Evolutionary conservation across 2,888 invertebrate genomes (phyloP).

Genomic region (Eupelmus urozonus): DNA sequence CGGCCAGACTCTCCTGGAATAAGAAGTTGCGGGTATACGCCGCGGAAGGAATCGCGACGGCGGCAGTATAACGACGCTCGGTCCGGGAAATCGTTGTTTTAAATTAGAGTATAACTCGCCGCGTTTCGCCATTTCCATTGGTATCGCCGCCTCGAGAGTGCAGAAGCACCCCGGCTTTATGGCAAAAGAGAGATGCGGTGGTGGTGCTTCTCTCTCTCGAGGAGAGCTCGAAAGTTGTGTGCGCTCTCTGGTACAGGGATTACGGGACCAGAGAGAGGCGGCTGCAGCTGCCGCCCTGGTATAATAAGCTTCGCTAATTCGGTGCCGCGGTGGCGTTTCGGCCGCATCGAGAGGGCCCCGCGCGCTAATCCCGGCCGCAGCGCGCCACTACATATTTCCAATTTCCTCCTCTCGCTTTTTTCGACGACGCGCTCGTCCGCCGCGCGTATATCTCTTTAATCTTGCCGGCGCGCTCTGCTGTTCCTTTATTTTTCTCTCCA

Average conservation of each 20-base stretch:
- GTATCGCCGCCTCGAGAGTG: conserved; percentile 6
- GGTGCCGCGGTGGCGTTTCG: conserved; percentile 36
- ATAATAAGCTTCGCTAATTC: conserved; percentile 70
- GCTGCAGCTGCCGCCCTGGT: conserved; percentile 69
- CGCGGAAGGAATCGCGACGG: conserved; percentile 50
- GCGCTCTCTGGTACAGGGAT: conserved; percentile 61
- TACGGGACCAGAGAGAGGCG: conserved; percentile 57
- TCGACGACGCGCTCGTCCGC: not conserved
- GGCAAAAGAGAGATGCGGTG: not conserved
- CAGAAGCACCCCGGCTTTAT: too few relatives aligned
- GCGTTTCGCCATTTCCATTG: conserved; percentile 12
- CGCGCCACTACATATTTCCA: conserved; percentile 51
- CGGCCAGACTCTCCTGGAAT: too few relatives aligned
- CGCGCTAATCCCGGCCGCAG: conserved; percentile 16
- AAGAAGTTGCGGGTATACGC: conserved; percentile 7
- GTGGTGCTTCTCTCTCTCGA: not conserved
- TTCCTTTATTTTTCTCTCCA: conserved; percentile 3
- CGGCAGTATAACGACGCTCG: conserved; percentile 1
- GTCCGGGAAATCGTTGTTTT: conserved; percentile 71
- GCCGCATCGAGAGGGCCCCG: conserved; percentile 22
- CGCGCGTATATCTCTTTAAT: conserved; percentile 30
- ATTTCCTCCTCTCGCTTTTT: conserved; percentile 53
- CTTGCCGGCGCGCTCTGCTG: conserved; percentile 2
- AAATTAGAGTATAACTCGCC: conserved; percentile 72
- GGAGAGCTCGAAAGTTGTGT: conserved; percentile 11